Evolutionary conservation across 2,888 invertebrate genomes (phyloP).

Genomic region (Leptinotarsa haldemani): DNA sequence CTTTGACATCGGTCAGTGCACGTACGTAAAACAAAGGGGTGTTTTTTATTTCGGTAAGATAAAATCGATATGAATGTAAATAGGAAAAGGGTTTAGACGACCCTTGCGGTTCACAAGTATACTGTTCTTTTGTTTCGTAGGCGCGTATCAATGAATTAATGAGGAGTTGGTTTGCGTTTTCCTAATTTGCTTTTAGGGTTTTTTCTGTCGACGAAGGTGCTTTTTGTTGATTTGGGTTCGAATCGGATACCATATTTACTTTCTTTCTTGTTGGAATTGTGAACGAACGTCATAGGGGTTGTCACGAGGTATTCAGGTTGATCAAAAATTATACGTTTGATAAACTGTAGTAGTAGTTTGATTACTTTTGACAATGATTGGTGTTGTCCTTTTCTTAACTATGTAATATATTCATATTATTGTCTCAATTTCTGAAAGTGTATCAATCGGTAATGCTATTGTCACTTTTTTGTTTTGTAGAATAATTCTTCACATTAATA

Average conservation of each 20-base stretch:
- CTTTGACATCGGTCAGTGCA: constrained; percentile 39
- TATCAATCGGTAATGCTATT: too few species aligned
- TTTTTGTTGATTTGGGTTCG: constrained; percentile 28
- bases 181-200: constrained; percentile 44
- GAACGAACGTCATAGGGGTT: not conserved
- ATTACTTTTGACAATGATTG: not conserved
- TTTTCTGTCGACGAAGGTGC: constrained; percentile 33
- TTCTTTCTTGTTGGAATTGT: constrained; percentile 8
- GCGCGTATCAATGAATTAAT: constrained; percentile 43
- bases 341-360: not conserved
- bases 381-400: not conserved
- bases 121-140: constrained; percentile 45
- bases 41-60: constrained; percentile 43
- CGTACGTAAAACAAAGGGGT: constrained; percentile 37
- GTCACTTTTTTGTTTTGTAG: too few species aligned
- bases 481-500: too few species aligned
- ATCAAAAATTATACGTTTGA: not conserved
- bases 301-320: not conserved
- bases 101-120: constrained; percentile 44
- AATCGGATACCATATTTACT: constrained; percentile 8
- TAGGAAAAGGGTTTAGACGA: constrained; percentile 33
- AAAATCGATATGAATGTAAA: constrained; percentile 47
- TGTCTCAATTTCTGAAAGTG: too few species aligned
- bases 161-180: constrained; percentile 41
- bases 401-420: not conserved